Percentiles rank a stretch among this genome's conserved stretches.
These are phyloP conservation scores for Gadopsis bispinosus DNA, from an alignment of 2,797 vertebrate genomes.

Conservation along the genomic window DNA sequence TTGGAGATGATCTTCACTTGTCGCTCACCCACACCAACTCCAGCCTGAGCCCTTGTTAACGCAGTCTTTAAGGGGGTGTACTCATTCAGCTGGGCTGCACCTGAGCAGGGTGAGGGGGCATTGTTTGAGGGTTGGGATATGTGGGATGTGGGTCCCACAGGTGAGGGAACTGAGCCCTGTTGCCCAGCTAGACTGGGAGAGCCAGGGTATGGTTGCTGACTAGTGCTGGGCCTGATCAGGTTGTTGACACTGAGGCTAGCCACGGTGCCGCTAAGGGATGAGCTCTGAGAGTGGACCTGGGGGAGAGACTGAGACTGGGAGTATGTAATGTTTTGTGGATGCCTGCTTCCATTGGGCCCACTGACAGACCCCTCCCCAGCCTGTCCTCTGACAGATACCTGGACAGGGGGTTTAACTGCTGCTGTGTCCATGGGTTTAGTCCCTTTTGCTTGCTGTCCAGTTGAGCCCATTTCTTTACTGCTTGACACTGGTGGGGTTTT, in stretches of 20 bases:
- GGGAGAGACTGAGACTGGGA: slow-evolving; percentile 84
- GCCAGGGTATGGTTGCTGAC: slow-evolving; percentile 88
- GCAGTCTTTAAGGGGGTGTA: slow-evolving; percentile 90
- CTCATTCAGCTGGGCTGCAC: slow-evolving; percentile 85
- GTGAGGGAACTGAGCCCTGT: slow-evolving; percentile 80
- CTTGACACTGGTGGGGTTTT: slow-evolving; percentile 73
- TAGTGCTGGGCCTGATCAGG: slow-evolving; percentile 89
- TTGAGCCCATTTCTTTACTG: slow-evolving; percentile 78
- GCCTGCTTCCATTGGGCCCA: slow-evolving; percentile 81
- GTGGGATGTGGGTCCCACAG: slow-evolving; percentile 79
- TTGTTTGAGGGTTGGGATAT: slow-evolving; percentile 86
- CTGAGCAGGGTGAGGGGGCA: slow-evolving; percentile 86
- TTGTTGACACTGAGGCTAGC: slow-evolving; percentile 96
- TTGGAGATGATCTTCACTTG: slow-evolving; percentile 94
- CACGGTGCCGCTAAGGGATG: slow-evolving; percentile 81
- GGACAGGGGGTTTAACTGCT: slow-evolving; percentile 82
- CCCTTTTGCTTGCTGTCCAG: slow-evolving; percentile 82
- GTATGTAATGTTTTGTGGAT: slow-evolving; percentile 85
- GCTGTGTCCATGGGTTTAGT: slow-evolving; percentile 79
- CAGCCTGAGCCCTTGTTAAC: slow-evolving; percentile 85
- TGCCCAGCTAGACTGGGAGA: slow-evolving; percentile 86
- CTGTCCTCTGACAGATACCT: slow-evolving; percentile 79
- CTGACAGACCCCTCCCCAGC: slow-evolving; percentile 83
- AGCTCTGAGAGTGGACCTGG: slow-evolving; percentile 79
- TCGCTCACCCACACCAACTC: slow-evolving; percentile 84